Base-by-base conservation (phyloP, 1,140 invertebrate genomes). In the Drosophila suzukii region DNA sequence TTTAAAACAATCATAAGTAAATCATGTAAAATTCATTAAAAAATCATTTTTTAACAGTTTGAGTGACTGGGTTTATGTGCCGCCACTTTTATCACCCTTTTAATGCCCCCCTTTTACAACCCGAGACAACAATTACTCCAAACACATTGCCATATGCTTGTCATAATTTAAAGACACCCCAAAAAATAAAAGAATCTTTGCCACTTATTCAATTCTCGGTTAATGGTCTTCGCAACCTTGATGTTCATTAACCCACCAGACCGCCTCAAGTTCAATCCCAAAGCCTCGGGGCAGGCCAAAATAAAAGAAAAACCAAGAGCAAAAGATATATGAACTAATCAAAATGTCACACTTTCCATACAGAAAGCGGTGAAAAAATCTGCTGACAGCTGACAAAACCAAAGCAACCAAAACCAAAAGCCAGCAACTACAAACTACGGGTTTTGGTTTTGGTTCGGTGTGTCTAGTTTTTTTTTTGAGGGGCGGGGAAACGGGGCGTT, bases 271-370 rank as follows among this genome's bases (percentile, higher is more conserved):
- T 88, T 88, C 84, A 88, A 88, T 88, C 77, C 66, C 85, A 88
- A 78, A 36, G 34, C 44, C 51, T 30, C 61, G 32, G 36, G 60
- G 63, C 46, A 50, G 55, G 30, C 36, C 39, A 44, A 34, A 70
- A 50, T 53, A 53, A 43, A 68, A 44, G 44, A 43, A 50, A 50
- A 34, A 51, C 38, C 38, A 39, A 17, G 17, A 6, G 1, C 38
- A 38, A 41, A 51, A 75, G 56, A 65, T 20, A 57, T 60, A 74
- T 84, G 47, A 84, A 88, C 85, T 84, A 84, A 88, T 88, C 81
- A 88, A 88, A 88, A 84, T 81, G 84, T 88, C 84, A 84, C 84
- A 88, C 83, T 88, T 88, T 88, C 83, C 84, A 83, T 72, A 73
- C 70, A 59, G 75, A 68, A 76, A 78, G 66, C 58, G 65, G 62